Conservation (phyloP, 2,113 vertebrate species). For the Oryzias melastigma region DNA sequence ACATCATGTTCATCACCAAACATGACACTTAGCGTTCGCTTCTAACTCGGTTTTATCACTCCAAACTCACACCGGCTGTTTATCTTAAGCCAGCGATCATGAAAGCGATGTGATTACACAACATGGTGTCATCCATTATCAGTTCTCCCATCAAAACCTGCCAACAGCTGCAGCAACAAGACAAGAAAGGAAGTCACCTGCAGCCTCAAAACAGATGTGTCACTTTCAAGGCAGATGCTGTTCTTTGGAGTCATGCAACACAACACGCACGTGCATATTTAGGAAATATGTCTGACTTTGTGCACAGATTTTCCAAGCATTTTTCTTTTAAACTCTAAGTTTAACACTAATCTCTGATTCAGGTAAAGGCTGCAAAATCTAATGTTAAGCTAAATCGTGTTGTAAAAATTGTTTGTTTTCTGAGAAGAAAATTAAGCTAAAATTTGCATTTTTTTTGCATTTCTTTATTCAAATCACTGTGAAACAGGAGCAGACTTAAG, state of each 20-base stretch:
- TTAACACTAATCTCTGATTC: no score
- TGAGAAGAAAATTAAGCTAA: no score
- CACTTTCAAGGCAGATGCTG: constrained; percentile 1
- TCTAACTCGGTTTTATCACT: constrained; percentile 36
- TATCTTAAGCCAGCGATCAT: constrained; percentile 27
- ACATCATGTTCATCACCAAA: constrained; percentile 61
- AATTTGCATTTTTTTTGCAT: no score
- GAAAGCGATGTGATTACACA: constrained; percentile 39
- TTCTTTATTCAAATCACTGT: no score
- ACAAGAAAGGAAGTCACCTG: constrained; percentile 32
- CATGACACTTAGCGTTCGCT: constrained; percentile 54
- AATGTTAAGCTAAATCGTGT: no score
- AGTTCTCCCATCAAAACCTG: constrained; percentile 50
- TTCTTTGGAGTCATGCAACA: constrained; percentile 18
- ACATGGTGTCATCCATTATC: constrained; percentile 38
- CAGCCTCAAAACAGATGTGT: constrained; percentile 17
- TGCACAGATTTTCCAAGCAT: no score
- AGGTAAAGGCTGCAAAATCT: no score
- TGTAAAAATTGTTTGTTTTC: no score
- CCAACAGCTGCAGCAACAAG: constrained; percentile 55
- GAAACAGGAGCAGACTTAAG: no score
- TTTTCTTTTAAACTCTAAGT: no score
- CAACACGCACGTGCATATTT: neutral
- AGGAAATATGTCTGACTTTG: no score
- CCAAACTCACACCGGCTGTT: constrained; percentile 47